These are phyloP conservation scores for Napeogenes inachia DNA, from an alignment of 2,888 invertebrate species.

Conservation along the genomic window DNA sequence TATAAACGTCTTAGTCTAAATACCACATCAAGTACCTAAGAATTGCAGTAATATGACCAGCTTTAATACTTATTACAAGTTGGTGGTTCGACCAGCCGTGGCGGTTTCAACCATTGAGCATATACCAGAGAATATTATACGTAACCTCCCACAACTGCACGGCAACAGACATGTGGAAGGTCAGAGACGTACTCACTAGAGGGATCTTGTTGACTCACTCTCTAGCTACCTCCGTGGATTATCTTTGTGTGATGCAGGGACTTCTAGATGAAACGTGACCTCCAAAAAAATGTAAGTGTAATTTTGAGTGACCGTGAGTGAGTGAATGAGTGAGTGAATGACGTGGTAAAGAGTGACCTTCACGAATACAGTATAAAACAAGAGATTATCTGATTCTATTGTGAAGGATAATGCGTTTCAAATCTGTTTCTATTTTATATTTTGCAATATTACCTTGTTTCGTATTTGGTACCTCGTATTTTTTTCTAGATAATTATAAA, in stretches of 20 bases:
- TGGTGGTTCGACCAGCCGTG: constrained; percentile 59
- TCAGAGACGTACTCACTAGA: constrained; percentile 65
- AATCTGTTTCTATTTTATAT: too few relatives aligned
- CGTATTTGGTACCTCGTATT: too few relatives aligned
- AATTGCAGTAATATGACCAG: background rate
- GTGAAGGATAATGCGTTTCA: too few relatives aligned
- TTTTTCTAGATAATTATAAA: too few relatives aligned
- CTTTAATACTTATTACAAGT: constrained; percentile 38
- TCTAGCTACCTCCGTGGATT: constrained; percentile 69
- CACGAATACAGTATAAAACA: too few relatives aligned
- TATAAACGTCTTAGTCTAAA: too few relatives aligned
- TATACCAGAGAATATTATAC: constrained; percentile 44
- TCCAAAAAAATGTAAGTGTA: background rate
- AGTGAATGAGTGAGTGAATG: too few relatives aligned
- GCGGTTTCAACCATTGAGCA: constrained; percentile 54
- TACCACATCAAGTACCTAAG: too few relatives aligned
- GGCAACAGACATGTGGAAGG: constrained; percentile 56
- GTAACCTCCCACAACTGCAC: constrained; percentile 41
- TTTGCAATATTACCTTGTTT: too few relatives aligned
- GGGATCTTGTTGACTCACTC: constrained; percentile 66
- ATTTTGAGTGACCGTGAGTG: background rate
- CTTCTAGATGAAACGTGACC: constrained; percentile 56
- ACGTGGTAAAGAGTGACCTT: too few relatives aligned
- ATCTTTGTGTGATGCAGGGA: constrained; percentile 70
- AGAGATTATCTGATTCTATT: too few relatives aligned